Conservation (phyloP, 2,888 invertebrate genomes). For the Brachypterus glaber region DNA sequence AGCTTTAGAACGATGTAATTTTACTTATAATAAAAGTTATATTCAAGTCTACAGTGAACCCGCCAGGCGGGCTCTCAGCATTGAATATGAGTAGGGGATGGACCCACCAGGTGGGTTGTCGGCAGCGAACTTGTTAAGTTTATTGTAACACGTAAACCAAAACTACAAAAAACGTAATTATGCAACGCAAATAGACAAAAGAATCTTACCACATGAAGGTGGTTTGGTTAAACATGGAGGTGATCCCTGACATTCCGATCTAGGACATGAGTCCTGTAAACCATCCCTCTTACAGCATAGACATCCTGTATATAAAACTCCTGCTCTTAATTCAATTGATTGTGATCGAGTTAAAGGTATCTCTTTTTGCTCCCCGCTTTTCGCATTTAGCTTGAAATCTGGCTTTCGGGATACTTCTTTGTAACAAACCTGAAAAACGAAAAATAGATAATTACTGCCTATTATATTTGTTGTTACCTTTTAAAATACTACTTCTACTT, state of each 20-base stretch:
- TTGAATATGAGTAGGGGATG: too few relatives aligned
- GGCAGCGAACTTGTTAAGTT: too few relatives aligned
- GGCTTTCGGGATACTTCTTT: slow-evolving; percentile 19
- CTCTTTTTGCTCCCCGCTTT: slow-evolving; percentile 3
- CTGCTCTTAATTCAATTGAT: slow-evolving; percentile 46
- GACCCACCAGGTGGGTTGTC: too few relatives aligned
- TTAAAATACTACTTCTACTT: too few relatives aligned
- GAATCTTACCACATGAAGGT: slow-evolving; percentile 40
- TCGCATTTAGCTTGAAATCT: too few relatives aligned
- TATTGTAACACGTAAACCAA: too few relatives aligned
- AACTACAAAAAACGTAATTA: too few relatives aligned
- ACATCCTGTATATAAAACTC: slow-evolving; percentile 47
- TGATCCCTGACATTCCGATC: slow-evolving; percentile 45
- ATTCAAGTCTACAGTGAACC: too few relatives aligned
- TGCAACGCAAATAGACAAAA: too few relatives aligned
- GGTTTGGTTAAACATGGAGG: slow-evolving; percentile 43
- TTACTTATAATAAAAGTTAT: too few relatives aligned
- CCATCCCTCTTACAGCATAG: slow-evolving; percentile 52
- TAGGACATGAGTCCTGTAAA: slow-evolving; percentile 50
- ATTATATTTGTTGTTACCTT: not conserved
- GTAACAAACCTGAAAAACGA: slow-evolving; percentile 24
- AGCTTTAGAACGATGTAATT: too few relatives aligned
- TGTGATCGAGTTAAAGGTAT: slow-evolving; percentile 38
- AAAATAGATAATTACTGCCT: not conserved
- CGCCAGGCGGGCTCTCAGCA: too few relatives aligned